Conservation (phyloP, 2,113 vertebrate species). For the Emberiza fucata region DNA sequence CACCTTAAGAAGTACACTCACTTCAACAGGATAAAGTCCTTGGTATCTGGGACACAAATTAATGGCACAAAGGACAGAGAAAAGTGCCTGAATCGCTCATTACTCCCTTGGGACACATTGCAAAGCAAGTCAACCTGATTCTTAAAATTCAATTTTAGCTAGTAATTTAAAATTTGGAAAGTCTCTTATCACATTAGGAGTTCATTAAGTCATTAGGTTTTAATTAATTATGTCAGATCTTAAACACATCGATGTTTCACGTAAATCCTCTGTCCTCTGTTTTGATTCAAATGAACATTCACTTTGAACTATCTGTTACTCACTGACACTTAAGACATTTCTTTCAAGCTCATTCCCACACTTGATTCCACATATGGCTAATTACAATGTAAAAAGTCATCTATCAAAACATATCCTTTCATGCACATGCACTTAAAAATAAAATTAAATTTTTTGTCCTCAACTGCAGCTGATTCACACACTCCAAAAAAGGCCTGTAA, state of each 20-base stretch:
- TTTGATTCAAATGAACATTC: not conserved
- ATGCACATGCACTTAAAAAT: not conserved
- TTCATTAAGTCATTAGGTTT: not conserved
- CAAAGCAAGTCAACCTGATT: not conserved
- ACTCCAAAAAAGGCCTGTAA: not conserved
- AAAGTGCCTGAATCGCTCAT: not conserved
- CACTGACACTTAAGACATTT: not conserved
- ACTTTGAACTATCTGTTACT: not conserved
- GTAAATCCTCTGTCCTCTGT: not conserved
- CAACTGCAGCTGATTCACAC: not conserved
- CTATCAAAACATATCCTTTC: not conserved
- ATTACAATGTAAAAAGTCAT: not conserved
- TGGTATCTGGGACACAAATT: not conserved
- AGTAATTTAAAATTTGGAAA: not conserved
- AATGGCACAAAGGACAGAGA: not conserved
- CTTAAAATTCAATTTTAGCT: not conserved
- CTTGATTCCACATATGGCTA: not conserved
- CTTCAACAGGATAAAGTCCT: not conserved
- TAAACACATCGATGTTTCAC: not conserved
- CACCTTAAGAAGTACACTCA: not conserved
- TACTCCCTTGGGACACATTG: not conserved
- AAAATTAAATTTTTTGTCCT: not conserved
- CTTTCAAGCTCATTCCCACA: not conserved
- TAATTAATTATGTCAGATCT: not conserved
- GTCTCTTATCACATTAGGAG: not conserved